A percentile compares a stretch with the other conserved stretches of the same genome.
Evolutionary conservation across 2,888 invertebrate species (phyloP).

Genomic region (Erannis defoliaria): DNA sequence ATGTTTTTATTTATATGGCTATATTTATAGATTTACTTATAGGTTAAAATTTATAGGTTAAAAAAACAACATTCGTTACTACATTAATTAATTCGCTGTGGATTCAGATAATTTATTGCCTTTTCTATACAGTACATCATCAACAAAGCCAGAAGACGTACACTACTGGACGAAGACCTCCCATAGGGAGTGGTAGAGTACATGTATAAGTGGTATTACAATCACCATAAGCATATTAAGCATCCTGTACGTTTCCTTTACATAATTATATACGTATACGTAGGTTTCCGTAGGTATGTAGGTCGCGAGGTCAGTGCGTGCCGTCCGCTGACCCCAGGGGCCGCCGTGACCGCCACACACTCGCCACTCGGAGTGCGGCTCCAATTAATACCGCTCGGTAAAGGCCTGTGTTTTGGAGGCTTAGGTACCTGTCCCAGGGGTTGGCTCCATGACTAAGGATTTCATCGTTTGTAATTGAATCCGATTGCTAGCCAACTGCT

Average conservation of each 20-base stretch:
- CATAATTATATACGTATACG: not conserved
- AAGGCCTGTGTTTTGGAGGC: not conserved
- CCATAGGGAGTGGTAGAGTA: too few species aligned
- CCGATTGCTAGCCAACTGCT: not conserved
- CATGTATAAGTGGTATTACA: too few species aligned
- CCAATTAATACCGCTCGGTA: not conserved
- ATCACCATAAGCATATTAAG: too few species aligned
- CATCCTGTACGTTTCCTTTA: not conserved
- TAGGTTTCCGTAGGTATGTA: conserved; percentile 16
- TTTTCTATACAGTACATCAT: too few species aligned
- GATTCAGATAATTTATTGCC: too few species aligned
- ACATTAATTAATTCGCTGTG: too few species aligned
- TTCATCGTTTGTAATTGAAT: not conserved
- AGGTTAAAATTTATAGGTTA: too few species aligned
- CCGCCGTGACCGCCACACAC: not conserved
- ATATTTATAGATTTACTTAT: too few species aligned
- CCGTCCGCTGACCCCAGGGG: conserved; percentile 35
- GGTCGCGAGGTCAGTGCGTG: conserved; percentile 43
- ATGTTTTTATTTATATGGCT: too few species aligned
- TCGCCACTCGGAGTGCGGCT: not conserved
- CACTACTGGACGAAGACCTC: too few species aligned
- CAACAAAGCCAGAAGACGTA: too few species aligned
- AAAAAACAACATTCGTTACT: too few species aligned
- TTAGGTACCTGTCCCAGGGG: not conserved
- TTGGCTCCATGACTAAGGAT: not conserved